Base-by-base conservation (phyloP, 1,140 invertebrate genomes). In the Mycetomoellerius zeteki region DNA sequence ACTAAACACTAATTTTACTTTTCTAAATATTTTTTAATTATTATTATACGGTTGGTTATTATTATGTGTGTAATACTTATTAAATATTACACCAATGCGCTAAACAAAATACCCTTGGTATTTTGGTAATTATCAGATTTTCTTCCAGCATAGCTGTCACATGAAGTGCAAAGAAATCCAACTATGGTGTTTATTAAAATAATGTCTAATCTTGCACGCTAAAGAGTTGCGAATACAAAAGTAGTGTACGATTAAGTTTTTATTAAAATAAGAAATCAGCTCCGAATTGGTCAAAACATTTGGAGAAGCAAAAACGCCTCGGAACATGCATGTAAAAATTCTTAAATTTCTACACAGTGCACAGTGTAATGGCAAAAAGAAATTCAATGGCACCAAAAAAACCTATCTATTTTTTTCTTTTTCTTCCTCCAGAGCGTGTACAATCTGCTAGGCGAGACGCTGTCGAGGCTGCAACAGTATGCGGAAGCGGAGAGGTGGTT, bases 381-480 rank as follows among this genome's bases (percentile, higher is more conserved):
- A 47, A 47, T 73, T 50, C 27, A 30, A 56, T 58, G 52, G 4
- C 24, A 65, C 24, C n/a, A n/a, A 21, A n/a, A 56, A 3, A 54
- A 27, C 2, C 3, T 7, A 14, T 21, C n/a, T 50, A 56, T 5
- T 73, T 16, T 30, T 43, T 43, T 54, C 14, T 47, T 62, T 27
- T 64, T 64, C 10, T 33, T 85, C 88, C 89, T 95, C 54, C 95
- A 97, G 97, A 97, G 96, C 91, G 96, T 98, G n/a, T 97, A 98
- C 94, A 98, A 98, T 93, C 97, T 98, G 96, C 96, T 98, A 82
- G 98, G 98, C 0, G 98, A 99, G 94, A 97, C 98, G 33, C 97
- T 98, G 90, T 97, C 97, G 58, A 97, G 98, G 86, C 94, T 98
- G 87, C 97, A 98, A 88, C 97, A 97, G 90, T 97, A 97, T 94